phyloP scores from a whole-genome alignment of 1,140 invertebrate genomes.

The Cherax quadricarinatus region DNA sequence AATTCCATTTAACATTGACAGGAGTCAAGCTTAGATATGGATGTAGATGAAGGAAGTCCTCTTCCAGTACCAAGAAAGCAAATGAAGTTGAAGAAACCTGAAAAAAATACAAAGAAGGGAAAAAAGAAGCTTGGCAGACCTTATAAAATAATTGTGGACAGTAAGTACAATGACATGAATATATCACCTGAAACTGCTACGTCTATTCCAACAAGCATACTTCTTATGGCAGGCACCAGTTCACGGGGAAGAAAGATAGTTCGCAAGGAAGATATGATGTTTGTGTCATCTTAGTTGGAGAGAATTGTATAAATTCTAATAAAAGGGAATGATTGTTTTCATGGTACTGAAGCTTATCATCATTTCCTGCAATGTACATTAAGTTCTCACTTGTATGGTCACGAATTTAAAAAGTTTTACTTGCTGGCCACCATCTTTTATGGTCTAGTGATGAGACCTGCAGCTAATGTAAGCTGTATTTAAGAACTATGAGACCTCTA shows the following conservation, averaged over 20 bases:
- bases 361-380: too few species aligned
- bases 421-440: too few species aligned
- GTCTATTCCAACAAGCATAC: conserved; percentile 47
- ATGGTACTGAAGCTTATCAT: too few species aligned
- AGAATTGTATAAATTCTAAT: too few species aligned
- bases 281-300: conserved; percentile 18
- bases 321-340: too few species aligned
- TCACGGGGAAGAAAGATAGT: conserved; percentile 56
- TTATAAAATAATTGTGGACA: conserved; percentile 18
- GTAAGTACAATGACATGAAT: not conserved
- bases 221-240: conserved; percentile 61
- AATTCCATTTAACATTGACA: not conserved
- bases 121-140: conserved; percentile 28
- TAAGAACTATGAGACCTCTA: too few species aligned
- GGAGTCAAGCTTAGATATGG: conserved; percentile 54
- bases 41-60: conserved; percentile 58
- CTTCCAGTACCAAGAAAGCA: not conserved
- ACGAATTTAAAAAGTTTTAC: too few species aligned
- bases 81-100: not conserved
- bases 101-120: not conserved
- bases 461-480: too few species aligned
- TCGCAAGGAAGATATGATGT: conserved; percentile 63
- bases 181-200: not conserved
- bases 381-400: too few species aligned
- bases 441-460: too few species aligned